These are phyloP conservation scores for Philereme vetulata DNA, from an alignment of 2,888 invertebrate species.

Conservation along the genomic window DNA sequence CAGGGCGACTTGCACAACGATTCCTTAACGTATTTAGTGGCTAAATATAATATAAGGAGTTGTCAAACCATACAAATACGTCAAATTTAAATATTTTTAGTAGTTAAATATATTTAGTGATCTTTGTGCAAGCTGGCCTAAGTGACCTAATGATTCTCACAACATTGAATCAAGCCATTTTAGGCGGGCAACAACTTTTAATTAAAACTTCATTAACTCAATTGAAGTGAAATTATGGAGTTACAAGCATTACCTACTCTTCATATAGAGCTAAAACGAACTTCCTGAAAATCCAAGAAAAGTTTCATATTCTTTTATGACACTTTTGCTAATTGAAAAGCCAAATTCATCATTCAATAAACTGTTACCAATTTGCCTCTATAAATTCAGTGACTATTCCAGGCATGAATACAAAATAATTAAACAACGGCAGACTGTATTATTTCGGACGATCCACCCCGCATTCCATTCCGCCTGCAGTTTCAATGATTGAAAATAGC, in stretches of 20 bases:
- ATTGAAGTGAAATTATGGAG: neutral
- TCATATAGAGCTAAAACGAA: neutral
- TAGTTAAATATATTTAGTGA: too few species aligned
- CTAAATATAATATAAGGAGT: too few species aligned
- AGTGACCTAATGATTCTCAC: neutral
- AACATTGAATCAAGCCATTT: neutral
- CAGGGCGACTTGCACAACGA: too few species aligned
- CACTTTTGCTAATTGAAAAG: neutral
- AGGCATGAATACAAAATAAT: conserved; percentile 45
- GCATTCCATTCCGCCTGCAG: conserved; percentile 74
- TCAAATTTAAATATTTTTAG: too few species aligned
- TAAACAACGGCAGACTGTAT: conserved; percentile 52
- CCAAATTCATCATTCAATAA: conserved; percentile 48
- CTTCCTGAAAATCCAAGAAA: neutral
- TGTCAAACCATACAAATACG: neutral
- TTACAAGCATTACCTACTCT: neutral
- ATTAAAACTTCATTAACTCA: neutral
- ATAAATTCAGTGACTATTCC: conserved; percentile 20
- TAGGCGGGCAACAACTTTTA: neutral
- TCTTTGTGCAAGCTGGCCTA: too few species aligned
- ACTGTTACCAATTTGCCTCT: conserved; percentile 19
- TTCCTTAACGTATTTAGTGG: too few species aligned
- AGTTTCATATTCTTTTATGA: neutral
- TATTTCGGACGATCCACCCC: conserved; percentile 61
- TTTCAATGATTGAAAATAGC: conserved; percentile 83